Conservation (phyloP, 2,888 invertebrate species). For the Hipparchia semele region DNA sequence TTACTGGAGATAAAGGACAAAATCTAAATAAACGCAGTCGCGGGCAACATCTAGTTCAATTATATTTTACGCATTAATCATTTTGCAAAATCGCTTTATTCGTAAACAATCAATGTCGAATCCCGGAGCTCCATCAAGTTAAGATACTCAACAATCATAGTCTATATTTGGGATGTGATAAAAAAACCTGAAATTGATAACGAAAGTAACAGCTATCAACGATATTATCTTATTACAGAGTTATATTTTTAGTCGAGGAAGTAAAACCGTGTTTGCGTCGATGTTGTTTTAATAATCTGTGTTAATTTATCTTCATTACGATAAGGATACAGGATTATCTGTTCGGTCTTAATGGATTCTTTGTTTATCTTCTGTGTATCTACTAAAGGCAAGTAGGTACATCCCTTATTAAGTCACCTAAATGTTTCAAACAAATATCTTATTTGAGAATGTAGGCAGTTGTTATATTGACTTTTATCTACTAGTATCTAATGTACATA, state of each 20-base stretch:
- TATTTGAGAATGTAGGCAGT: background rate
- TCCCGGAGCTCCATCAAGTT: no score
- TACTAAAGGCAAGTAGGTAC: background rate
- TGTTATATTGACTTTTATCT: background rate
- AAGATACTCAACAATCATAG: no score
- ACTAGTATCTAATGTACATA: background rate
- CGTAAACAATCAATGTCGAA: no score
- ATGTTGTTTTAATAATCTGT: constrained; percentile 17
- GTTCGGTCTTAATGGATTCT: constrained; percentile 9
- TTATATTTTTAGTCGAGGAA: constrained; percentile 14
- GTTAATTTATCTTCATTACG: constrained; percentile 29
- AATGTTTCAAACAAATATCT: background rate
- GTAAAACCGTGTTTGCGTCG: constrained; percentile 1
- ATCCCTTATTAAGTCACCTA: background rate
- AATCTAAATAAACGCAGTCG: no score
- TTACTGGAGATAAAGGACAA: no score
- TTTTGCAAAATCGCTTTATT: no score
- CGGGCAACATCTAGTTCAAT: no score
- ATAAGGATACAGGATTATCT: constrained; percentile 27
- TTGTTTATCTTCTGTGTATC: background rate
- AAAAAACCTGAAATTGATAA: no score
- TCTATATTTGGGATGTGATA: no score
- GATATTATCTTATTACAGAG: background rate
- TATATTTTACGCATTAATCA: no score
- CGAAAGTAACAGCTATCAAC: background rate